Evolutionary conservation across 2,113 vertebrate genomes (phyloP), one percentile per base, ranked within the genome.

Genomic region (Bubo bubo): DNA sequence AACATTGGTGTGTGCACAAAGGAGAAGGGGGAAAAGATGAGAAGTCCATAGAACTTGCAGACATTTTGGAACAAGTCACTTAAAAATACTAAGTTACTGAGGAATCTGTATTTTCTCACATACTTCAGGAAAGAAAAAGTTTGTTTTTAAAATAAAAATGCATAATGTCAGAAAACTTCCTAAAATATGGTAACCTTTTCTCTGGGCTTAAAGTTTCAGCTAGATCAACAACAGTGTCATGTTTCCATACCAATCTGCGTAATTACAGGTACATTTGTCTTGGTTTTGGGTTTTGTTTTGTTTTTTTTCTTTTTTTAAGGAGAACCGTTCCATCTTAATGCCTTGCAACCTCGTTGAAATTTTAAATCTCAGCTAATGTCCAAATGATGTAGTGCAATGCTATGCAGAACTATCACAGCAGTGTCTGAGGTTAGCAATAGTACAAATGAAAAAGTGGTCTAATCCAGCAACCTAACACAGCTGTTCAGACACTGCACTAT

Each of bases 41-140:
- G 79, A 86, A 83, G 45, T 73, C 67, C 34, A 63, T 52, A 72
- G 74, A 79, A 85, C n/a, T 72, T 76, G 39, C 21, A 95, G 49
- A 37, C 17, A 49, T 72, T 95, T 85, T 93, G 53, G 43, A 92
- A 88, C 10, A 49, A 79, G 43, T 39, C 24, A 56, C 52, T 85
- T 64, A 93, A 70, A 79, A 68, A 79, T n/a, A 84, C 2, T 49
- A 89, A 79, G 62, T 85, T 85, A 76, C 43, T 58, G 34, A 88
- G 50, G 9, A 93, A 94, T 77, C 39, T 39, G 10, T 88, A 79
- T 95, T 92, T 97, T 90, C 66, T 95, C 34, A 86, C 53, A 76
- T 62, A 56, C 20, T 63, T 63, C 10, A 52, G 14, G 39, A 64
- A 85, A 85, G 22, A 59, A 86, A 8, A 60, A 15, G 26, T 30